phyloP scores from a whole-genome alignment of 2,797 vertebrate genomes.

The Gymnoscopelus microlampas region DNA sequence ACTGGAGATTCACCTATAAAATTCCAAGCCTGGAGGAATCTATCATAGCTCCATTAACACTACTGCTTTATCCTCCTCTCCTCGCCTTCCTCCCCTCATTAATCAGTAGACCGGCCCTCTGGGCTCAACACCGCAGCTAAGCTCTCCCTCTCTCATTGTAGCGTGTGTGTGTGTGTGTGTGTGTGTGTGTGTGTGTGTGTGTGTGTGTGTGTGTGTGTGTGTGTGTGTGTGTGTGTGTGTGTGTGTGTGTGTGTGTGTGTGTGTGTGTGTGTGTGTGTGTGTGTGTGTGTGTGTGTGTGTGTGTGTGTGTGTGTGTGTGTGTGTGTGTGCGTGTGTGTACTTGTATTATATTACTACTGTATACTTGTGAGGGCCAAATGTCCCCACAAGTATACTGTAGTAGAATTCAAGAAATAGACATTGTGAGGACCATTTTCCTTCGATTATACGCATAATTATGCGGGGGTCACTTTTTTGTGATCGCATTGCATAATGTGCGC shows the following conservation, averaged over 20 bases:
- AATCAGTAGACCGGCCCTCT: slow-evolving; percentile 71
- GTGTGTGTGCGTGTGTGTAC: background rate
- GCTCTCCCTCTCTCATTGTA: slow-evolving; percentile 47
- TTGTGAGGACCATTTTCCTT: too few species aligned
- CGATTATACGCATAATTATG: too few species aligned
- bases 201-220: background rate
- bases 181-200: background rate
- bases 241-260: slow-evolving; percentile 8
- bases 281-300: slow-evolving; percentile 5
- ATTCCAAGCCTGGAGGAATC: slow-evolving; percentile 69
- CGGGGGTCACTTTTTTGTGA: too few species aligned
- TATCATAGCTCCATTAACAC: slow-evolving; percentile 80
- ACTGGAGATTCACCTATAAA: slow-evolving; percentile 69
- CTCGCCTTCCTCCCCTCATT: slow-evolving; percentile 71
- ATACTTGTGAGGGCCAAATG: too few species aligned
- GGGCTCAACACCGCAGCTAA: slow-evolving; percentile 62
- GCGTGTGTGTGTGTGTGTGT: slow-evolving; percentile 8
- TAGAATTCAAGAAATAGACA: too few species aligned
- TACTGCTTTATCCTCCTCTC: slow-evolving; percentile 70
- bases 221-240: background rate
- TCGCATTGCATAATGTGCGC: too few species aligned
- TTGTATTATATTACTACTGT: too few species aligned
- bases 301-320: slow-evolving; percentile 10
- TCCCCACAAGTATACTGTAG: too few species aligned
- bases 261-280: background rate